Evolutionary conservation across 2,113 vertebrate genomes (phyloP), one percentile per base, ranked within the genome.

Genomic region (Nycticryphes semicollaris): DNA sequence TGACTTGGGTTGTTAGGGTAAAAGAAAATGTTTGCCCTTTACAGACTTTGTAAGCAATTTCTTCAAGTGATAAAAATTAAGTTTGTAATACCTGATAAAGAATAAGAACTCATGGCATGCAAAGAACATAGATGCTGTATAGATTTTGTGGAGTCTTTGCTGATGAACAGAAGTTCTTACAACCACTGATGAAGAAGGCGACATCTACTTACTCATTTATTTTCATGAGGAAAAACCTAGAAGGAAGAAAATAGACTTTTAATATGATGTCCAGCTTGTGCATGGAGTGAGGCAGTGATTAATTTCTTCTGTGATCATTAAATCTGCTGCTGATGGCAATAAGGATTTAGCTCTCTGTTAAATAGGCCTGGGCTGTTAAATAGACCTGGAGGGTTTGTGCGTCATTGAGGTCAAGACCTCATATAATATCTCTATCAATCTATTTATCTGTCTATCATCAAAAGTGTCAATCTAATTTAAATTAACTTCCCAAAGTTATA

Each of bases 381-480:
- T 39, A 39, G 39, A 94, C 84, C 94, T 85, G 56, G 75, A 93
- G 87, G 82, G 80, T 64, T 72, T 67, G 41, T 94, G 89, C 39
- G 18, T 94, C 93, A 87, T 8, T 75, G 89, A 89, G 84, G 78
- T 80, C 72, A 86, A 84, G 87, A 48, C 75, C 76, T 92, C 4
- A 2, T 80, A 51, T 77, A 84, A 54, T 88, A 69, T 53, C 59
- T 62, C 62, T 85, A 45, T 93, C 77, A 50, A 28, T 96, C 43
- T 83, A 10, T 92, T 53, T 91, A 62, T 86, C 87, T 84, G 41
- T 87, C 69, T 75, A 7, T 90, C 88, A 85, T 84, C 54, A 41
- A 6, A 94, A 91, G 45, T 77, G 63, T 86, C 72, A 69, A 23
- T 85, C 68, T 83, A 54, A 85, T 83, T 54, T 72, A 77, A 84